Conservation (phyloP, 1,140 invertebrate genomes). For the Drosophila melanica region DNA sequence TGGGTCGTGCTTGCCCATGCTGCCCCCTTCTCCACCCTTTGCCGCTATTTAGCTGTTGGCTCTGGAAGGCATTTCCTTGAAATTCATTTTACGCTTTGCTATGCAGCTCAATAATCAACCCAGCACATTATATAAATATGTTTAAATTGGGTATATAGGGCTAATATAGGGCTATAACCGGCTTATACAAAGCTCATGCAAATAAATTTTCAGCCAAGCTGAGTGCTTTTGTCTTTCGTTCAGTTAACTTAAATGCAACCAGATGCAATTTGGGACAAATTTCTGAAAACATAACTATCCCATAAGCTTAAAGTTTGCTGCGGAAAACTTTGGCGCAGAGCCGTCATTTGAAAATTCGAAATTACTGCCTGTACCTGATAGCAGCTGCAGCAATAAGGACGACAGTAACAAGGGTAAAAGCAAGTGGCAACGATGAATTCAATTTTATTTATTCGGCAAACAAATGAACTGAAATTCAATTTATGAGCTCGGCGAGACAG, state of each 20-base stretch:
- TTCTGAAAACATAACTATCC: conserved; percentile 14
- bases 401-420: neutral
- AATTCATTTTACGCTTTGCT: conserved; percentile 27
- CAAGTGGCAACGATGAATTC: neutral
- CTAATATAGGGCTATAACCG: neutral
- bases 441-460: conserved; percentile 52
- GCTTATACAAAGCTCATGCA: neutral
- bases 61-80: conserved; percentile 2
- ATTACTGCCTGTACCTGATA: conserved; percentile 33
- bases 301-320: conserved; percentile 21
- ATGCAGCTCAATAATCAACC: conserved; percentile 22
- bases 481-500: conserved; percentile 26
- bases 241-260: conserved; percentile 12
- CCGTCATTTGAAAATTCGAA: conserved; percentile 13
- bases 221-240: neutral
- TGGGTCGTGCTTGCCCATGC: neutral
- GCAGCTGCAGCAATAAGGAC: neutral
- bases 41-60: too few relatives aligned
- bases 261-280: conserved; percentile 14
- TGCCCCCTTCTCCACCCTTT: neutral
- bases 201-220: neutral
- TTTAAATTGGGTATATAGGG: neutral
- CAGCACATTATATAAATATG: neutral
- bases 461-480: conserved; percentile 56
- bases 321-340: conserved; percentile 7